Base-by-base conservation (phyloP, 1,140 invertebrate species). In the Lucilia sericata region DNA sequence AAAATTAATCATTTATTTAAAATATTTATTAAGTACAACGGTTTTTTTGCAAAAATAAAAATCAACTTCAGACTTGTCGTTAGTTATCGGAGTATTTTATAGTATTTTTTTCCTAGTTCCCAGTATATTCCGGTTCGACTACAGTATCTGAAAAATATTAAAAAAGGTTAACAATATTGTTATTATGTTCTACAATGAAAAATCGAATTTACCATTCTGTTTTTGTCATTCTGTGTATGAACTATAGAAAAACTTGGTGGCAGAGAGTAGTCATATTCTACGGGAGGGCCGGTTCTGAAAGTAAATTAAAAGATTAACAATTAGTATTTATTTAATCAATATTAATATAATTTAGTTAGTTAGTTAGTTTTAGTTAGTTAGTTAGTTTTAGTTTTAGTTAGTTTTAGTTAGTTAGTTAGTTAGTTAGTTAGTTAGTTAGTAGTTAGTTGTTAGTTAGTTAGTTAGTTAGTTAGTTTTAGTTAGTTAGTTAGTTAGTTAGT, bases 61-160 rank as follows among this genome's bases (percentile, higher is more conserved):
- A 60, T 60, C 55, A 70, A 70, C 21, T 70, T 70, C 65, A 70
- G 65, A 70, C 65, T 70, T 70, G 51, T 55, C 13, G 55, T 17
- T 60, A 42, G 2, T 3, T 42, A 42, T 42, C 4, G 2, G 55
- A 60, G 14, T 60, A 60, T 60, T 17, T 60, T n/a, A 7, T 60
- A 17, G 14, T 17, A 60, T 14, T 5, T 2, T n/a, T n/a, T 17
- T 7, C 25, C 21, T n/a, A 70, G n/a, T 70, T 19, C 17, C n/a
- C 65, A 70, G 65, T 19, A 8, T 70, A 70, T 70, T 70, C 65
- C 5, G 65, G 17, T 19, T 70, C 65, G n/a, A 8, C 21, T 21
- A 25, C 19, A 25, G 65, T 21, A 7, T 70, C 65, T 70, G 21
- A 70, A 70, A 25, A 70, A 60, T n/a, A 17, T 3, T 0, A 1